phyloP scores from a whole-genome alignment of 2,113 vertebrate species.

The Bombycilla garrulus region DNA sequence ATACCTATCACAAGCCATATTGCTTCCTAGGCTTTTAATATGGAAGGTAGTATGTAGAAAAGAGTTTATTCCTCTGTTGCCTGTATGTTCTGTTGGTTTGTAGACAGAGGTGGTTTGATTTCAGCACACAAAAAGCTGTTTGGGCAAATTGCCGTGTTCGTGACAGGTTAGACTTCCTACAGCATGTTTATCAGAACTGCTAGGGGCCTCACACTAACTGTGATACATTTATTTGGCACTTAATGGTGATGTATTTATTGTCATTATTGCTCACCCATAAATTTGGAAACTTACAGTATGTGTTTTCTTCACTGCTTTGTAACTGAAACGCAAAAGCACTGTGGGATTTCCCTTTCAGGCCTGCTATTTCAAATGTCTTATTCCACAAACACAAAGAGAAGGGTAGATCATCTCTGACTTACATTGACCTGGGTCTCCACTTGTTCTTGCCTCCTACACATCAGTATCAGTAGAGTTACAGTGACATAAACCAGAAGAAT shows the following conservation, averaged over 20 bases:
- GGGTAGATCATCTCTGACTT: not conserved
- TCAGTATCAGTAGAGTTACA: not conserved
- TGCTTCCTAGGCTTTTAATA: not conserved
- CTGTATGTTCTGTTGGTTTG: not conserved
- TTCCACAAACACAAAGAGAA: not conserved
- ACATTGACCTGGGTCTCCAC: not conserved
- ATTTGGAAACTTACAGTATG: not conserved
- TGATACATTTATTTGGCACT: conserved; percentile 15
- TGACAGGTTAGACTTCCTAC: not conserved
- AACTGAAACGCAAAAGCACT: conserved; percentile 4
- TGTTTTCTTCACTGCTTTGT: not conserved
- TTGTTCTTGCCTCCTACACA: not conserved
- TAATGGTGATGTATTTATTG: not conserved
- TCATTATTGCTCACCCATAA: not conserved
- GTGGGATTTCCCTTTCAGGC: conserved; percentile 20
- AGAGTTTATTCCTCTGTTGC: not conserved
- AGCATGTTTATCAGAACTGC: not conserved
- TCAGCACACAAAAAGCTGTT: not conserved
- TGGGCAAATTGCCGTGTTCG: not conserved
- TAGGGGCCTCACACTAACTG: not conserved
- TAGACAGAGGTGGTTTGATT: not conserved
- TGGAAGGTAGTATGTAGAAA: not conserved
- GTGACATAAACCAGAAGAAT: conserved; percentile 37
- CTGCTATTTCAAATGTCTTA: not conserved
- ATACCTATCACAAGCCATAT: not conserved